These are phyloP conservation scores for Rhagoletis zephyria DNA, from an alignment of 1,140 invertebrate genomes.

Conservation along the genomic window DNA sequence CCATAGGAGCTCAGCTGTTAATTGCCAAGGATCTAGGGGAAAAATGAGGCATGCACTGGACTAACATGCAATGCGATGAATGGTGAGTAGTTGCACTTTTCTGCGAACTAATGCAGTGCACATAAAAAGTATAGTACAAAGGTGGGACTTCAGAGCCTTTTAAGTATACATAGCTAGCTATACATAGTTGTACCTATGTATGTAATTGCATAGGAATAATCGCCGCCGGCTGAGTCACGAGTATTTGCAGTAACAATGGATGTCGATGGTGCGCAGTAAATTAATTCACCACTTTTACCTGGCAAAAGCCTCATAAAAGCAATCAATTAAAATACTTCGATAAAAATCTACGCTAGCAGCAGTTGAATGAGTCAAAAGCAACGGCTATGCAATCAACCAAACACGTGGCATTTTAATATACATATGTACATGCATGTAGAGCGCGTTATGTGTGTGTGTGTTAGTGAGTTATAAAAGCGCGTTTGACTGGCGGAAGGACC, in stretches of 20 bases:
- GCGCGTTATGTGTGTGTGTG: neutral
- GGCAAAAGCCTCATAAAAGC: conserved; percentile 53
- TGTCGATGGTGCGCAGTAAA: conserved; percentile 33
- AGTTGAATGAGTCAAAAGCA: neutral
- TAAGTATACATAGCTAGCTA: neutral
- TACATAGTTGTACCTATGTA: neutral
- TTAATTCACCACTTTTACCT: conserved; percentile 55
- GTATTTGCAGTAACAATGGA: conserved; percentile 22
- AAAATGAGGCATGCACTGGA: too few species aligned
- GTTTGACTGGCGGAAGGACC: neutral
- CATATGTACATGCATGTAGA: too few species aligned
- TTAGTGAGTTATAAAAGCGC: neutral
- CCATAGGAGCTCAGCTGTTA: neutral
- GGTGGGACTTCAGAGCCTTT: neutral
- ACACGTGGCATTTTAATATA: neutral
- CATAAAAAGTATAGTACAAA: neutral
- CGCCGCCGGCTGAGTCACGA: neutral
- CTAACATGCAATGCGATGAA: neutral
- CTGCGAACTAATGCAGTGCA: neutral
- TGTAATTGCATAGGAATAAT: neutral
- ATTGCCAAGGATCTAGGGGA: neutral
- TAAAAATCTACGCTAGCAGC: conserved; percentile 24
- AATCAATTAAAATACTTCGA: conserved; percentile 54
- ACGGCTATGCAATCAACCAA: conserved; percentile 2
- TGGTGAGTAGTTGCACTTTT: neutral